Conservation (phyloP, 1,140 invertebrate genomes). For the Cherax destructor region DNA sequence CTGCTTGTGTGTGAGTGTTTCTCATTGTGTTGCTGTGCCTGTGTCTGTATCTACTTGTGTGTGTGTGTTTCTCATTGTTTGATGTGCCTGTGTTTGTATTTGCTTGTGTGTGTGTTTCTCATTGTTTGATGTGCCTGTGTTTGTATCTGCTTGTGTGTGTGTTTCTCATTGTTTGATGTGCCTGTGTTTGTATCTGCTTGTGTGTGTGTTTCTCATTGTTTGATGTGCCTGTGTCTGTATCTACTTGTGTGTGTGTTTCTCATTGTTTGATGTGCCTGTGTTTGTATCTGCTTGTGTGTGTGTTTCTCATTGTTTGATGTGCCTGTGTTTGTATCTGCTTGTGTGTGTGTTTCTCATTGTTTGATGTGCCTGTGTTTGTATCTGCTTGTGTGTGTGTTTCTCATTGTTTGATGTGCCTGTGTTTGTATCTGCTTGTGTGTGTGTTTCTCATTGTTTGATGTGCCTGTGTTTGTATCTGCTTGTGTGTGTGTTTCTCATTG, state of each 20-base stretch:
- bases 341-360: not conserved
- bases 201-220: not conserved
- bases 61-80: not conserved
- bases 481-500: not conserved
- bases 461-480: not conserved
- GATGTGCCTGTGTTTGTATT: not conserved
- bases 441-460: not conserved
- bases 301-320: not conserved
- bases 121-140: not conserved
- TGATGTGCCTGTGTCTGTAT: not conserved
- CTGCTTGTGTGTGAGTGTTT: not conserved
- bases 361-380: not conserved
- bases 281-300: not conserved
- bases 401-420: not conserved
- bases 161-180: not conserved
- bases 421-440: not conserved
- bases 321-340: not conserved
- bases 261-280: not conserved
- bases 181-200: not conserved
- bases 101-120: not conserved
- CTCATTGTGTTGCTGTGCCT: not conserved
- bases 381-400: not conserved
- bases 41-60: not conserved
- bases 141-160: not conserved
- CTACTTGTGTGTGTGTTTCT: not conserved